Base-by-base conservation (phyloP, 1,140 invertebrate genomes). In the Psilanteris sp. region DNA sequence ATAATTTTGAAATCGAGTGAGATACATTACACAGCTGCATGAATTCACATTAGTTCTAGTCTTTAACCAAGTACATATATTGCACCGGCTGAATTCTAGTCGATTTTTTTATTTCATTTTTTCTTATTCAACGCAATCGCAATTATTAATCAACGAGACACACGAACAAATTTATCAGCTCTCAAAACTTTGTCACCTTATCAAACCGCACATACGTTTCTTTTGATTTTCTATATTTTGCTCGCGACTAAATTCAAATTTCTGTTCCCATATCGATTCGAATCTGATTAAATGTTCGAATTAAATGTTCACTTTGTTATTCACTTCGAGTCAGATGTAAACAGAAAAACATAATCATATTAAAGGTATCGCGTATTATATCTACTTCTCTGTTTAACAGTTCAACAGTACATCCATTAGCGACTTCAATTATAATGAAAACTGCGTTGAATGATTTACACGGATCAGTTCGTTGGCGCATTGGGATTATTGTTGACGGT, bases 361-460 rank as follows among this genome's bases (percentile, higher is more conserved):
- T n/a, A 52, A 52, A 37, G 20, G 37, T 52, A 37, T 27, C 14
- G 8, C 5, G 15, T 14, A 41, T 59, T 43, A 34, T 37, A 59
- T 59, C 27, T 27, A 43, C 10, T 34, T 59, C 11, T 59, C 16
- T 15, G 20, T 59, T 59, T 43, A 43, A 32, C 15, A 18, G 39
- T 18, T 59, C 34, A 24, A 43, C 54, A 43, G 37, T 59, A 43
- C 37, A 22, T 44, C 54, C 54, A 43, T 59, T 44, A 34, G 16
- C 39, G 24, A 39, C n/a, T 44, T 43, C 20, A 8, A 34, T 44
- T 59, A 24, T 59, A 64, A 50, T 41, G 34, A 50, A 64, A 64
- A 43, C 34, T 29, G 46, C 8, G 43, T 62, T 41, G 16, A 64
- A 50, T 50, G 34, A 64, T 64, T 52, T 64, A 52, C 46, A 36